Percentiles rank a stretch among this genome's conserved stretches.
Conservation (phyloP, 2,888 invertebrate species). For the Scaptomyza caliginosa region DNA sequence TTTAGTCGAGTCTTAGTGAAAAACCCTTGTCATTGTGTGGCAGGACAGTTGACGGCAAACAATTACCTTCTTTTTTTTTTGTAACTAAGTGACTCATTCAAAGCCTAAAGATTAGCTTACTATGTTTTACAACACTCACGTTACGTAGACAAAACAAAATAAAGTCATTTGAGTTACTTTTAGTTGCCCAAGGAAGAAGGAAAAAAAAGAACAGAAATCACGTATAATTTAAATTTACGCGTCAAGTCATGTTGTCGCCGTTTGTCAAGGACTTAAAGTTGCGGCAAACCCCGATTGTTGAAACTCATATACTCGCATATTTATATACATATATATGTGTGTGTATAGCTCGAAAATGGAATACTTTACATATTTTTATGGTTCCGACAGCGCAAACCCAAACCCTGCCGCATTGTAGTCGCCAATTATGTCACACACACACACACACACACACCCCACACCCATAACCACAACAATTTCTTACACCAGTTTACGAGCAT, state of each 20-base stretch:
- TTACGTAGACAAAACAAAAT: constrained; percentile 9
- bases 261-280: constrained; percentile 16
- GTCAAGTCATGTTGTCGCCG: constrained; percentile 35
- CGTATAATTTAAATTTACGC: constrained; percentile 68
- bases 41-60: constrained; percentile 39
- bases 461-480: constrained; percentile 49
- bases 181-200: constrained; percentile 15
- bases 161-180: constrained; percentile 15
- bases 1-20: background rate
- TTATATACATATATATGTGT: constrained; percentile 3
- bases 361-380: constrained; percentile 75
- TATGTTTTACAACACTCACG: constrained; percentile 40
- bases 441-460: constrained; percentile 3
- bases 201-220: constrained; percentile 44
- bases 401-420: constrained; percentile 16
- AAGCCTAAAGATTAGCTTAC: constrained; percentile 37
- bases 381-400: constrained; percentile 37
- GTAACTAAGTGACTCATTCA: constrained; percentile 24
- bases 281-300: constrained; percentile 1
- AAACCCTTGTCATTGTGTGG: constrained; percentile 43
- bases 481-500: constrained; percentile 66
- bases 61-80: constrained; percentile 19
- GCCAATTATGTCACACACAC: constrained; percentile 61
- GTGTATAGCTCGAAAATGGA: constrained; percentile 15
- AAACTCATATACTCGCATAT: constrained; percentile 1